Evolutionary conservation across 2,888 invertebrate genomes (phyloP).

Genomic region (Lacanobia wlatinum): DNA sequence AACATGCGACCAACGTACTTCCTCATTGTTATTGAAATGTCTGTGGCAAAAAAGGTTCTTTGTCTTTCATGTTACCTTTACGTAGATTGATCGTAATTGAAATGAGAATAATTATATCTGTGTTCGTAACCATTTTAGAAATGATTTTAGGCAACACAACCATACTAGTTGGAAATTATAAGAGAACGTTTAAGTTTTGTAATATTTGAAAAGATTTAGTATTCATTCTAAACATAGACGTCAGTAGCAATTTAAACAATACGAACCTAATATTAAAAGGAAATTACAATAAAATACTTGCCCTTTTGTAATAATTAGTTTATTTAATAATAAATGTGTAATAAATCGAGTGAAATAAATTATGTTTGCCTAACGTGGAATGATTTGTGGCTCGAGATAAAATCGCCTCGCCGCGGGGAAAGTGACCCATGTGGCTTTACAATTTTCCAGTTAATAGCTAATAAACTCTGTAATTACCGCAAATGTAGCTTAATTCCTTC

Average conservation of each 20-base stretch:
- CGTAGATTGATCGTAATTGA: no score
- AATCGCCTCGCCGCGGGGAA: slow-evolving; percentile 62
- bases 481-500: slow-evolving; percentile 22
- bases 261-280: not conserved
- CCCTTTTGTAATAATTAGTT: slow-evolving; percentile 71
- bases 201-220: no score
- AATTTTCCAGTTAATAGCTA: slow-evolving; percentile 39
- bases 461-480: slow-evolving; percentile 33
- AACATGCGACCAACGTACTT: slow-evolving; percentile 16
- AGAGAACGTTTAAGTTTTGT: no score
- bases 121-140: no score
- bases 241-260: not conserved
- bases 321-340: slow-evolving; percentile 83
- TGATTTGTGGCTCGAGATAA: slow-evolving; percentile 73
- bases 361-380: slow-evolving; percentile 77
- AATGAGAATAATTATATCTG: not conserved
- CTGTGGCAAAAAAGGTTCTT: not conserved
- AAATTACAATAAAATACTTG: slow-evolving; percentile 43
- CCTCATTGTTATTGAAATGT: slow-evolving; percentile 24
- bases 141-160: no score
- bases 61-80: not conserved
- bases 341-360: slow-evolving; percentile 86
- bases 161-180: no score
- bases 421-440: slow-evolving; percentile 55
- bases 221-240: not conserved